A percentile compares a stretch with the other conserved stretches of the same genome.
These are phyloP conservation scores for Drosophila putrida DNA, from an alignment of 2,888 invertebrate species.

Conservation along the genomic window DNA sequence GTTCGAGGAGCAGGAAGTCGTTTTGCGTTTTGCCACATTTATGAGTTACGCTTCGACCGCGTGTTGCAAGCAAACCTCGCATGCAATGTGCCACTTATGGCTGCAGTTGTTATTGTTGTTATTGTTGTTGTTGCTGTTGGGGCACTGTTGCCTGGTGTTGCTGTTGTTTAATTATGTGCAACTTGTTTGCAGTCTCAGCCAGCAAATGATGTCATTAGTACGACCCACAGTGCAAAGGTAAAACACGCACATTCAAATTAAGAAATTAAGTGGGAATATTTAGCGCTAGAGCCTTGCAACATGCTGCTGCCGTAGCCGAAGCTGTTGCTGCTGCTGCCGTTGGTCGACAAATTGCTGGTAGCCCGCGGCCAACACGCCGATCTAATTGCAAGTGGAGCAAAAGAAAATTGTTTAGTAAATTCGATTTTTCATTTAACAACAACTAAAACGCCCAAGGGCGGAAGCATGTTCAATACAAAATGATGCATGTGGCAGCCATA, in stretches of 20 bases:
- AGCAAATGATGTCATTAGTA: conserved; percentile 74
- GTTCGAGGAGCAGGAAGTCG: conserved; percentile 79
- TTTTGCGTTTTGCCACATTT: conserved; percentile 77
- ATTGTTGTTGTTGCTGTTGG: not conserved
- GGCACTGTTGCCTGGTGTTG: conserved; percentile 18
- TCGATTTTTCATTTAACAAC: conserved; percentile 34
- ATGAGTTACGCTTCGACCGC: conserved; percentile 72
- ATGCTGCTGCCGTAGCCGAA: conserved; percentile 47
- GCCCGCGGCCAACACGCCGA: conserved; percentile 66
- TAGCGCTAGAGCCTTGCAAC: conserved; percentile 62
- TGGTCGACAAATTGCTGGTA: conserved; percentile 40
- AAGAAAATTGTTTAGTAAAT: conserved; percentile 46
- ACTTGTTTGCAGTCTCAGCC: conserved; percentile 52
- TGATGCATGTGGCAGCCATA: conserved; percentile 22
- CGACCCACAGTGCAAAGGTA: conserved; percentile 48
- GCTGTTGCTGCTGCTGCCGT: conserved; percentile 25
- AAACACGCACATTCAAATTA: conserved; percentile 69
- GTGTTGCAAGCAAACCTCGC: conserved; percentile 70
- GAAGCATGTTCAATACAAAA: conserved; percentile 50
- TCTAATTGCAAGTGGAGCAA: conserved; percentile 75
- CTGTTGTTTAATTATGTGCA: conserved; percentile 51
- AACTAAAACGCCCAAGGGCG: conserved; percentile 42
- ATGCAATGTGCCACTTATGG: conserved; percentile 67
- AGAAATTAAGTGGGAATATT: conserved; percentile 75
- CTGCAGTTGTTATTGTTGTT: conserved; percentile 10